These are phyloP conservation scores for Scolopax bukidnonensis DNA, from an alignment of 2,797 vertebrate genomes.

Conservation along the genomic window DNA sequence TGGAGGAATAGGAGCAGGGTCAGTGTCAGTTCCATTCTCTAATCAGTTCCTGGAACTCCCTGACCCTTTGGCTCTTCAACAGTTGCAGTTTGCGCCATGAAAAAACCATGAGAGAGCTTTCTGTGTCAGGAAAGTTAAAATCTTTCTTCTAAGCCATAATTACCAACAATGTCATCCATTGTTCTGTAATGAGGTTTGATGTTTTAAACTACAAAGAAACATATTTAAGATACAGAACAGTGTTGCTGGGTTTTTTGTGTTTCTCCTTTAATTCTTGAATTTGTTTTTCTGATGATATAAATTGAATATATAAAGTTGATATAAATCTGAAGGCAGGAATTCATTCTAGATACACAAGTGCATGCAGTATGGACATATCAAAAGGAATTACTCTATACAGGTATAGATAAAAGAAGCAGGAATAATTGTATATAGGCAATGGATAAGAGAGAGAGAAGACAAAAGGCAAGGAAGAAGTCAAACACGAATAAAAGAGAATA, in stretches of 20 bases:
- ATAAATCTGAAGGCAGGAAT: conserved; percentile 24
- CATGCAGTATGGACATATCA: conserved; percentile 30
- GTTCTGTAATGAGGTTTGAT: conserved; percentile 41
- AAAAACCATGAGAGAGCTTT: background rate
- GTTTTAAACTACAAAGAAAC: conserved; percentile 32
- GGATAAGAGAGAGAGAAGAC: conserved; percentile 18
- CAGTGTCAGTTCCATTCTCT: background rate
- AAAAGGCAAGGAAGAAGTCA: conserved; percentile 50
- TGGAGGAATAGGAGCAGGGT: background rate
- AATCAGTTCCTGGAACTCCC: background rate
- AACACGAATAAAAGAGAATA: conserved; percentile 55
- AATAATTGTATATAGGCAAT: conserved; percentile 18
- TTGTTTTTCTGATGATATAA: background rate
- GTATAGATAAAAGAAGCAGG: conserved; percentile 43
- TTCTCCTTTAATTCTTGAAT: conserved; percentile 28
- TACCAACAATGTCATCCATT: conserved; percentile 16
- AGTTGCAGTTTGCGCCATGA: background rate
- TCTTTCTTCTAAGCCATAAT: conserved; percentile 36
- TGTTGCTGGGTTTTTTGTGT: background rate
- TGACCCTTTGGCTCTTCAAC: background rate
- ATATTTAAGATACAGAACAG: background rate
- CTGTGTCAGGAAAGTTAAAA: conserved; percentile 7
- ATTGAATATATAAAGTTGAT: background rate
- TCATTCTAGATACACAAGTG: conserved; percentile 11
- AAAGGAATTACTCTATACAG: conserved; percentile 49